phyloP scores from a whole-genome alignment of 2,888 invertebrate genomes.

The Didymodactylos carnosus region DNA sequence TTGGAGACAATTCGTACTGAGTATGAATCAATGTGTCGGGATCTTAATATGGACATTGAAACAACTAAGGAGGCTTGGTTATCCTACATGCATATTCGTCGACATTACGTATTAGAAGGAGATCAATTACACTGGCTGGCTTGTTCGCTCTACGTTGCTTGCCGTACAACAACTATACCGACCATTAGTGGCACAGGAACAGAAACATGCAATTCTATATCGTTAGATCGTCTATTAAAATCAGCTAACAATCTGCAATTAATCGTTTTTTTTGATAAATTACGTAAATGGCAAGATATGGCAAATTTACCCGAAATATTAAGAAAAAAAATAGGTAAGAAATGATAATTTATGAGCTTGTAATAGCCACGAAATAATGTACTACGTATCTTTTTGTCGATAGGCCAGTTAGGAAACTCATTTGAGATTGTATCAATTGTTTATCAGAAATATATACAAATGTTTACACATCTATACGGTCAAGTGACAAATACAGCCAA shows the following conservation, averaged over 20 bases:
- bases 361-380: no score
- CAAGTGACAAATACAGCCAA: background rate
- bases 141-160: background rate
- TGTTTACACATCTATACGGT: background rate
- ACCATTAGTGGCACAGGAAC: background rate
- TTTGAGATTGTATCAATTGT: background rate
- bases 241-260: background rate
- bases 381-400: no score
- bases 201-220: no score
- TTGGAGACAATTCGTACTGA: no score
- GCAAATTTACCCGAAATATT: background rate
- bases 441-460: background rate
- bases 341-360: no score
- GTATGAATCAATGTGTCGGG: no score
- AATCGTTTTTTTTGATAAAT: background rate
- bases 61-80: background rate
- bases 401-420: background rate
- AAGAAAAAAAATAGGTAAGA: background rate
- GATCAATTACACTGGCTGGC: background rate
- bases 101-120: background rate
- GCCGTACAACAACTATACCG: background rate
- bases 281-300: background rate
- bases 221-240: background rate
- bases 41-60: background rate
- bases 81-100: background rate